Evolutionary conservation across 37 sponge, comb jelly and placozoan genomes (phyloP).

Genomic region (Chondrosia reniformis): DNA sequence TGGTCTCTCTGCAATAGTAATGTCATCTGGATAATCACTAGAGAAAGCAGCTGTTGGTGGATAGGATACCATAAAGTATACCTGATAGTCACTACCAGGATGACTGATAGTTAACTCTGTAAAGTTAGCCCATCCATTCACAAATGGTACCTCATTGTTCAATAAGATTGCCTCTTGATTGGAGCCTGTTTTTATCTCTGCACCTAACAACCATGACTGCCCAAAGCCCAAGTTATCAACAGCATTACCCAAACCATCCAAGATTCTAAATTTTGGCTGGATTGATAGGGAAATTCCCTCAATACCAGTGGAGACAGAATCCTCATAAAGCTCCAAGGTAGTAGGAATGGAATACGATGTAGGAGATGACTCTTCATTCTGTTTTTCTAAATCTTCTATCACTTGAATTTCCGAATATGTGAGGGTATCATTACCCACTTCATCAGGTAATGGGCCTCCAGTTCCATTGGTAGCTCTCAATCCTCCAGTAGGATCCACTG

Average conservation of each 20-base stretch:
- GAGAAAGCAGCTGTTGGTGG: constrained; percentile 55
- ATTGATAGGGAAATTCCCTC: neutral
- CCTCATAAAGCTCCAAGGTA: neutral
- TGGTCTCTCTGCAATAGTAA: too few species aligned
- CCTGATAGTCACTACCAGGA: constrained; percentile 44
- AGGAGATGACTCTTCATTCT: neutral
- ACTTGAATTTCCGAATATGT: constrained; percentile 40
- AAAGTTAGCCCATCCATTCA: constrained; percentile 56
- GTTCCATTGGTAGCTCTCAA: constrained; percentile 48
- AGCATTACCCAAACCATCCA: constrained; percentile 35
- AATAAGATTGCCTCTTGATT: constrained; percentile 10
- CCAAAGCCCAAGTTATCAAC: constrained; percentile 49
- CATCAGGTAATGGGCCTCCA: constrained; percentile 65
- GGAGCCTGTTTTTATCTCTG: constrained; percentile 27
- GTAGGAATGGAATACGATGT: neutral
- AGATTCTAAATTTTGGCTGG: constrained; percentile 8
- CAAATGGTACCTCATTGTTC: constrained; percentile 25
- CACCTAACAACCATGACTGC: constrained; percentile 41
- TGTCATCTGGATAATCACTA: too few species aligned
- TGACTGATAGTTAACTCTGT: constrained; percentile 48
- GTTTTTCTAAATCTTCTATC: constrained; percentile 1
- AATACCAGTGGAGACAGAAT: constrained; percentile 12
- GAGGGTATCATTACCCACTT: constrained; percentile 8
- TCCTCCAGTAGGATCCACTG: constrained; percentile 52
- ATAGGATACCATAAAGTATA: constrained; percentile 46